Base-by-base conservation (phyloP, 2,113 vertebrate genomes). In the Tricholaema leucomelas region DNA sequence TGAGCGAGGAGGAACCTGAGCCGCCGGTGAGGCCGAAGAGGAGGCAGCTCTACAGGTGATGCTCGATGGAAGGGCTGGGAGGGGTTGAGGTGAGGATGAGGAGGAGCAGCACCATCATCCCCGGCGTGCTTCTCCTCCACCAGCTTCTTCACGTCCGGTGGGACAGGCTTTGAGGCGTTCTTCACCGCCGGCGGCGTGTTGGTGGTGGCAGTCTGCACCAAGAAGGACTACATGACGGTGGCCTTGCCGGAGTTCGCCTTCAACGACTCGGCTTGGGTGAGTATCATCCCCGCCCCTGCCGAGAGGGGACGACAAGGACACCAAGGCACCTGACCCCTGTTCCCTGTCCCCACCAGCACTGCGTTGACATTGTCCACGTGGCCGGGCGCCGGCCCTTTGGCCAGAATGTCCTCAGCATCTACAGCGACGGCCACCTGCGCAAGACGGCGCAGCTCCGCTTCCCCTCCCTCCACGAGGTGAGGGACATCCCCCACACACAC, bases 161-260 rank as follows among this genome's bases (percentile, higher is more conserved):
- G 99, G 71, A 99, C 98, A 0, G 99, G 99, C 30, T 98, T 99
- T 1, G 99, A 99, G 93, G 99, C 99, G 7, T 99, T 99, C 97
- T 99, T 99, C 97, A 99, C 98, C 0, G 88, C 97, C 0, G 97
- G 98, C 3, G 98, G 99, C 3, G 98, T 99, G 85, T 96, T 99
- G 95, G 99, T 99, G 86, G 99, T 99, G 80, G 99, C 99, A 0
- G 99, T 99, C 64, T 99, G 99, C 97, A 99, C 99, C 65, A 99
- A 98, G 96, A 99, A 99, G 90, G 99, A 99, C 35, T 99, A 99
- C 96, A 97, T 99, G 98, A 99, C 99, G 0, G 95, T 99, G 40
- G 97, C 98, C 0, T 88, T 99, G 91, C 98, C 98, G 0, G 98
- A 99, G 58, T 92, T 97, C 16, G 94, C 96, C 69, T 98, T 99